Evolutionary conservation across 2,113 vertebrate species (phyloP).

Genomic region (Okapia johnstoni): DNA sequence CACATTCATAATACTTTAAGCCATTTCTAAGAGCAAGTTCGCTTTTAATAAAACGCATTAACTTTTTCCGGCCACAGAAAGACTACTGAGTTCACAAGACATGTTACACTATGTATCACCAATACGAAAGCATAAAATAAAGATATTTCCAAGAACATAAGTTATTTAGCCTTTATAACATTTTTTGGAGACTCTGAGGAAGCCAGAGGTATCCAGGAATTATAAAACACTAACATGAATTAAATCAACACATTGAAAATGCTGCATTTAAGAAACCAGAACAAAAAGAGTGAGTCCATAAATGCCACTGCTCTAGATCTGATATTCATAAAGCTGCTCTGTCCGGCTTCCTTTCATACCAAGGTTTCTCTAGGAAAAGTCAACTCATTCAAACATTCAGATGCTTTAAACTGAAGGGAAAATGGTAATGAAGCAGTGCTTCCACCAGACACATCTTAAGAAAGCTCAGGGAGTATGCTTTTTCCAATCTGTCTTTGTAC

Average conservation of each 20-base stretch:
- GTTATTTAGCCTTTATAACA: not conserved
- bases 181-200: not conserved
- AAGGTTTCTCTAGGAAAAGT: not conserved
- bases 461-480: not conserved
- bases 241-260: not conserved
- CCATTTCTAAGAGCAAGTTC: not conserved
- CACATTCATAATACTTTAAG: not conserved
- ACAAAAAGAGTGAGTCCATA: not conserved
- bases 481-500: not conserved
- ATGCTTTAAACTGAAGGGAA: not conserved
- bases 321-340: not conserved
- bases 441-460: not conserved
- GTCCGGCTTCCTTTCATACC: not conserved
- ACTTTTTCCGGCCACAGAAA: not conserved
- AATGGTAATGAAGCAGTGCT: not conserved
- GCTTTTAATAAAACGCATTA: not conserved
- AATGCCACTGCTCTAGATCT: not conserved
- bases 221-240: constrained; percentile 14
- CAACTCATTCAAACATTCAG: not conserved
- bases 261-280: not conserved
- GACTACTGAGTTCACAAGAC: not conserved
- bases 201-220: not conserved
- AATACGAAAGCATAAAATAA: not conserved
- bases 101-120: not conserved
- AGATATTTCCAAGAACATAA: not conserved